These are phyloP conservation scores for Monoplex corrugatus DNA, from an alignment of 2,888 invertebrate genomes.

Conservation along the genomic window DNA sequence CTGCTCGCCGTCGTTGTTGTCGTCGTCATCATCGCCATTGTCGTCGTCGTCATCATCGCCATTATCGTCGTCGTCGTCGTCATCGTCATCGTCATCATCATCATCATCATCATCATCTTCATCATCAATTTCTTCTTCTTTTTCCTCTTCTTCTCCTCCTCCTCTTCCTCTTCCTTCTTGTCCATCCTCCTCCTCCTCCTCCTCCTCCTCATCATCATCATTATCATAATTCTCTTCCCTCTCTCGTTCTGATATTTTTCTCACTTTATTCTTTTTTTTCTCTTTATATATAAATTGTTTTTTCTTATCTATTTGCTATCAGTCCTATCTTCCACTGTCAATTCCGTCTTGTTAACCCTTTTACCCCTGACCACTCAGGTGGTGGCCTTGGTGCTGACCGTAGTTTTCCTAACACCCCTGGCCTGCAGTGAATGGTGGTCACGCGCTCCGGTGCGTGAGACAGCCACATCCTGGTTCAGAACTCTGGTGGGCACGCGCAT, in stretches of 20 bases:
- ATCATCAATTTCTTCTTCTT: slow-evolving; percentile 44
- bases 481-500: slow-evolving; percentile 65
- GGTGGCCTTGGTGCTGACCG: slow-evolving; percentile 68
- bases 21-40: background rate
- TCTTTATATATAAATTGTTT: too few species aligned
- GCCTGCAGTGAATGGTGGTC: slow-evolving; percentile 58
- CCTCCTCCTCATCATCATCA: too few species aligned
- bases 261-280: too few species aligned
- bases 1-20: too few species aligned
- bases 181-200: too few species aligned
- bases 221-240: too few species aligned
- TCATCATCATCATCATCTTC: slow-evolving; percentile 44
- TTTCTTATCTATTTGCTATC: background rate
- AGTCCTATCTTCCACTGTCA: background rate
- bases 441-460: slow-evolving; percentile 55
- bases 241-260: too few species aligned
- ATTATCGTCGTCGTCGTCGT: background rate
- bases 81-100: slow-evolving; percentile 37
- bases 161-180: background rate
- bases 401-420: slow-evolving; percentile 66
- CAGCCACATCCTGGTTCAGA: slow-evolving; percentile 63
- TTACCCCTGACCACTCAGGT: slow-evolving; percentile 55
- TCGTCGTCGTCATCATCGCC: background rate
- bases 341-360: too few species aligned
- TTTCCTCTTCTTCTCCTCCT: slow-evolving; percentile 19